Base-by-base conservation (phyloP, 2,888 invertebrate genomes). In the Eurois occulta region DNA sequence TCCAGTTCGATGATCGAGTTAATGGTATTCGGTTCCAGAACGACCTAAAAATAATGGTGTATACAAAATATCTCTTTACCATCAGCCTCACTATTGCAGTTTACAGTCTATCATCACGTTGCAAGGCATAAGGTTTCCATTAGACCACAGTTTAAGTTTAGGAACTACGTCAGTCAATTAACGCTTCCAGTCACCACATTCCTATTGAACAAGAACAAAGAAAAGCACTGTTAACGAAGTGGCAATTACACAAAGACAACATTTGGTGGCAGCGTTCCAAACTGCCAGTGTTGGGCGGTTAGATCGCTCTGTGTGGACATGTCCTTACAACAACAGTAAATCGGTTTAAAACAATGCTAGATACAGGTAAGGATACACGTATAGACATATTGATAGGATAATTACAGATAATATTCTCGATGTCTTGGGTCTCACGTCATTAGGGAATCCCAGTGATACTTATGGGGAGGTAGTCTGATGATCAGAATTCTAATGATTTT, bases 331-430 rank as follows among this genome's bases (percentile, higher is more conserved):
- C 43, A 86, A 69, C 55, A 41, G n/a, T 55, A 73, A 79, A 72
- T 32, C 78, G 35, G 28, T 72, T 76, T 72, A 28, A 68, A 85
- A 79, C 68, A 86, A 78, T 66, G 55, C 43, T 52, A 48, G n/a
- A n/a, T 28, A 71, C 69, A 55, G 35, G 60, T 70, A 28, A 46
- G 10, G 4, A 66, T 38, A 58, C 16, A 66, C 74, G 65, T 68
- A 75, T 38, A 62, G 24, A 72, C 66, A 72, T 70, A 75, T 86
- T 70, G 78, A 83, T 72, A 52, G 72, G 66, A 58, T 83, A 55
- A 83, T 83, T 67, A 38, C 18, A 55, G 60, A 77, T 77, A 81
- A 85, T 69, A 13, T 38, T 38, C 62, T 43, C 35, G 18, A 11
- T 52, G 11, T 48, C 21, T 41, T 2, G 28, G 60, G 55, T 55